A percentile compares a stretch with the other conserved stretches of the same genome.
These are phyloP conservation scores for Heterodera carotae DNA, from an alignment of 1,140 invertebrate species.

Conservation along the genomic window DNA sequence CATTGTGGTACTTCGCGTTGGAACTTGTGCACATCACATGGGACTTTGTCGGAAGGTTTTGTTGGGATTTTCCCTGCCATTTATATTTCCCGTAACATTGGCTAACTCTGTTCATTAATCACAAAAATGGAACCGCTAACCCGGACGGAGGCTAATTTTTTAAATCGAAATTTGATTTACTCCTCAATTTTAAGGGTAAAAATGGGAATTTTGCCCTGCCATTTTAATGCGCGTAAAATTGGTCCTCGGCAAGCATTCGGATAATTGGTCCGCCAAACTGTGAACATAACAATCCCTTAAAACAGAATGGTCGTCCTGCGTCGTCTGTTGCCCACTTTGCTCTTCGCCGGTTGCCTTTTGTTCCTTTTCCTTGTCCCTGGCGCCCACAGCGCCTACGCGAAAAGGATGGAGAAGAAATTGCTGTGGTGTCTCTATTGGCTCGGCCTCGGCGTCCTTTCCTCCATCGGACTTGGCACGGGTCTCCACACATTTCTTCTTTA, in stretches of 20 bases:
- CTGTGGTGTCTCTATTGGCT: constrained; percentile 89
- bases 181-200: background rate
- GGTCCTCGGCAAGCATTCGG: no score
- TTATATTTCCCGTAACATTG: no score
- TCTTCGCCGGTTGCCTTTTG: constrained; percentile 6
- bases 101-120: no score
- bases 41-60: constrained; percentile 39
- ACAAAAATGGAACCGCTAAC: no score
- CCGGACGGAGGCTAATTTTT: no score
- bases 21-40: constrained; percentile 26
- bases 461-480: constrained; percentile 93
- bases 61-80: background rate
- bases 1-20: constrained; percentile 31
- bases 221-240: no score
- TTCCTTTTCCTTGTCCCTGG: constrained; percentile 54
- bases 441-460: constrained; percentile 89
- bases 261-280: no score
- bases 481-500: constrained; percentile 97
- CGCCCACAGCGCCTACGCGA: constrained; percentile 49
- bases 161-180: constrained; percentile 12
- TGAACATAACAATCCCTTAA: no score
- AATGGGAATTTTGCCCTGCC: constrained; percentile 14
- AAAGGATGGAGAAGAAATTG: constrained; percentile 67
- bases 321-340: constrained; percentile 32
- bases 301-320: constrained; percentile 18